Evolutionary conservation across 2,113 vertebrate genomes (phyloP), one percentile per base, ranked within the genome.

Genomic region (Phyllostomus discolor): DNA sequence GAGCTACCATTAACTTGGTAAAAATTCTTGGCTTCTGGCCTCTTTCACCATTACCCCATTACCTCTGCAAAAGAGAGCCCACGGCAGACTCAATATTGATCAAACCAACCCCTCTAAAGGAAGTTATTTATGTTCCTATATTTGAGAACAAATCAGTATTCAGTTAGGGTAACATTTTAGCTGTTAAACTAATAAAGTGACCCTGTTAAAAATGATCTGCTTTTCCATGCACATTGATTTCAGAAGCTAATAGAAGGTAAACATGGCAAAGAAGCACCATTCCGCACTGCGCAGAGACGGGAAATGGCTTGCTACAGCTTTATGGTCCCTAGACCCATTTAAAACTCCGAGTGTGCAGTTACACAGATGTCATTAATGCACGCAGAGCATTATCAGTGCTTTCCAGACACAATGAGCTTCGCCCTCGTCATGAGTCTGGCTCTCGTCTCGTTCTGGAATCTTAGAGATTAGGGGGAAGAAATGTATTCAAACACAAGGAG

Each of bases 161-260:
- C 80, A 83, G 64, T 90, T 72, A 95, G 35, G 46, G 67, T 91
- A 96, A 86, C 43, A 83, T 93, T 96, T 94, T 64, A 86, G 69
- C 57, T 96, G 57, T 95, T 96, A 91, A 95, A 57, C 72, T 96
- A 95, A 96, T 95, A 90, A 96, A 92, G 80, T 76, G 92, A 96
- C 82, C 88, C 70, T 94, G 82, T 89, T 93, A 90, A 92, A 96
- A 96, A 94, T 92, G 64, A 96, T 96, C 85, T 90, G 64, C 73
- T 90, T 95, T 84, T 80, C 57, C 70, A 79, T 66, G 75, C 88
- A 84, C 92, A 96, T 84, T 95, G 95, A 97, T 95, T 96, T 94
- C 35, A 90, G 86, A 81, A 78, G 67, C 59, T 81, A 94, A 85
- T 64, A 73, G 78, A 87, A 95, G 26, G 67, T 57, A 84, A 87